Evolutionary conservation across 2,888 invertebrate species (phyloP), one percentile per base, ranked within the genome.

Genomic region (Pandemis cinnamomeana): DNA sequence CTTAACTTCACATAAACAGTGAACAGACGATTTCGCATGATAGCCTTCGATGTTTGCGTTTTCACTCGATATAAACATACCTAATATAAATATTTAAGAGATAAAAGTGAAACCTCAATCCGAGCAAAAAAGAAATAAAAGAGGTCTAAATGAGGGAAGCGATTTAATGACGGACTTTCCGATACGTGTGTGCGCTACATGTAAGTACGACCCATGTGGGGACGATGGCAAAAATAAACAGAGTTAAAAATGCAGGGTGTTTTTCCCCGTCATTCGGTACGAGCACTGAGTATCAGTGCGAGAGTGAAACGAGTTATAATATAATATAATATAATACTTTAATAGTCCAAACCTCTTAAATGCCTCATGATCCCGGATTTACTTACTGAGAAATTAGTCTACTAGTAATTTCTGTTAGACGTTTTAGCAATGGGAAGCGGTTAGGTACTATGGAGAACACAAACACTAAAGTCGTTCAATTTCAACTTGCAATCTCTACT

Each of bases 121-220:
- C 13, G 7, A 51, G 61, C 55, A 62, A 69, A 67, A 63, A 58
- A 36, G 64, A 36, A 10, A 44, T 51, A 64, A 58, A 69, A 58
- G 51, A 63, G 48, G 63, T 69, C 20, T 69, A 64, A 64, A 64
- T 55, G 72, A 58, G 15, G 64, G 58, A 36, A 70, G 42, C 42
- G 51, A 69, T 69, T 69, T 69, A 64, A 73, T 73, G 73, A 60
- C 73, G 58, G 73, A 60, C 27, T 53, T 53, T 69, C 64, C 64
- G 58, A 73, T 64, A 63, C 61, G 55, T 27, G 48, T 69, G 64
- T n/a, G 55, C 20, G 63, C 27, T 7, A 6, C 41, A 20, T 53
- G 36, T 67, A 36, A 36, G 41, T 61, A 60, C 58, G 58, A 72
- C 44, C 46, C 60, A 20, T 58, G 48, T 41, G 13, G 11, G 8